These are phyloP conservation scores for Plecturocebus donacophilus DNA, from an alignment of 2,113 vertebrate genomes.

Conservation along the genomic window DNA sequence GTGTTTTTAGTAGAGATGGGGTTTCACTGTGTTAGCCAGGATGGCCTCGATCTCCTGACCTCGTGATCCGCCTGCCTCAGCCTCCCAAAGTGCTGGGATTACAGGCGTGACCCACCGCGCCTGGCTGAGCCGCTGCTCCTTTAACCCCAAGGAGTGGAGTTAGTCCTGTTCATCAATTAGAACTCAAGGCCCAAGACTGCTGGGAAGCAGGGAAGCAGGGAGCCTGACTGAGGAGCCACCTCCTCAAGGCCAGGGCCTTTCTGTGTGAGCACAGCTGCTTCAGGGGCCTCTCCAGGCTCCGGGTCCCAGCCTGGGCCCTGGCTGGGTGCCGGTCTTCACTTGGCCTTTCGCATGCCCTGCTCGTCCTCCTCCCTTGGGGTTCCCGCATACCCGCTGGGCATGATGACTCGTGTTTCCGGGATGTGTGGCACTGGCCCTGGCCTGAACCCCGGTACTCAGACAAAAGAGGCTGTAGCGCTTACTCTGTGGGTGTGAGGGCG, in stretches of 20 bases:
- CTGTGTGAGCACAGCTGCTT: neutral
- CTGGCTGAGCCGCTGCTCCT: neutral
- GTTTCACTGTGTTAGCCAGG: too few relatives aligned
- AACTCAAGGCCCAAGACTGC: neutral
- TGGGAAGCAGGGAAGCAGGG: too few relatives aligned
- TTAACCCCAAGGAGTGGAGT: too few relatives aligned
- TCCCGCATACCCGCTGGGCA: neutral
- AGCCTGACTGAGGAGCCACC: fast-evolving
- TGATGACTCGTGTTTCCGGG: fast-evolving
- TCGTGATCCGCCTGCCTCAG: too few relatives aligned
- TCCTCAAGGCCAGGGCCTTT: neutral
- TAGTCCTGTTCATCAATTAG: neutral
- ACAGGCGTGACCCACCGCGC: too few relatives aligned
- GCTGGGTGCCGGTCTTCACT: neutral
- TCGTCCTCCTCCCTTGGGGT: neutral
- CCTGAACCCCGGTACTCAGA: neutral
- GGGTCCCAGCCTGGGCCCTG: neutral
- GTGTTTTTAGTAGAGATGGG: too few relatives aligned
- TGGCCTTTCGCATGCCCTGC: neutral
- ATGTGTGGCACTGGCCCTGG: too few relatives aligned
- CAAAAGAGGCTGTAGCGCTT: constrained; percentile 39
- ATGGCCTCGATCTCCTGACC: too few relatives aligned
- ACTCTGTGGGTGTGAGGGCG: constrained; percentile 75
- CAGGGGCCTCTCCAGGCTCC: neutral
- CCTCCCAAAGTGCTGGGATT: too few relatives aligned